Evolutionary conservation across 1,140 invertebrate genomes (phyloP), one percentile per base, ranked within the genome.

Genomic region (Pinna nobilis): DNA sequence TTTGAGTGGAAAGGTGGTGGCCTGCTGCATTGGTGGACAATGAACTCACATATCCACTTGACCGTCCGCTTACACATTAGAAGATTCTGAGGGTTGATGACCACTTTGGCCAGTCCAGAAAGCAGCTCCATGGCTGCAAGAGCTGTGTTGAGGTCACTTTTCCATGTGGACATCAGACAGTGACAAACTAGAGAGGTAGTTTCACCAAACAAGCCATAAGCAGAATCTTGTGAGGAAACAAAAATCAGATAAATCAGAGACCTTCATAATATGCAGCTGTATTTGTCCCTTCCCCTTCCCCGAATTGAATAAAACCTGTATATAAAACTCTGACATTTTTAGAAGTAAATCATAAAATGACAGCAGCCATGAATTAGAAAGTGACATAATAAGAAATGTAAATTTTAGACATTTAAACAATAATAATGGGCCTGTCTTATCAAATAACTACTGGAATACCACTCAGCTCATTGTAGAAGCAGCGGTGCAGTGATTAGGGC

Each of bases 11-110:
- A 94, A 53, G 94, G 96, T 32, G 98, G 97, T 23, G 98, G 98
- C 61, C 97, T 92, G 76, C 94, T 96, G 90, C 98, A 98, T 90
- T 99, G 98, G 87, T 94, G 94, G 32, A 95, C 93, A 80, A 99
- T 98, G 87, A 98, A 99, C 90, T 99, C 96, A 89, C 97, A 97
- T 63, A 99, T 93, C 97, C 97, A 97, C 87, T 98, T 97, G 4
- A 99, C 95, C n/a, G 96, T 95, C 83, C 96, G 91, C 90, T 88
- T 88, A 71, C 87, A 87, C 87, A 88, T 89, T 23, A 86, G 68
- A 30, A 81, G 73, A 73, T 87, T 88, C 2, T 86, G 80, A 7
- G 83, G 83, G 20, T 78, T 79, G 39, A 89, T 82, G n/a, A 76
- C 74, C 9, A 88, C 84, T 63, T 87, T 93, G 25, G 97, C 96